Evolutionary conservation across 1,140 invertebrate genomes (phyloP).

Genomic region (Drusus annulatus): DNA sequence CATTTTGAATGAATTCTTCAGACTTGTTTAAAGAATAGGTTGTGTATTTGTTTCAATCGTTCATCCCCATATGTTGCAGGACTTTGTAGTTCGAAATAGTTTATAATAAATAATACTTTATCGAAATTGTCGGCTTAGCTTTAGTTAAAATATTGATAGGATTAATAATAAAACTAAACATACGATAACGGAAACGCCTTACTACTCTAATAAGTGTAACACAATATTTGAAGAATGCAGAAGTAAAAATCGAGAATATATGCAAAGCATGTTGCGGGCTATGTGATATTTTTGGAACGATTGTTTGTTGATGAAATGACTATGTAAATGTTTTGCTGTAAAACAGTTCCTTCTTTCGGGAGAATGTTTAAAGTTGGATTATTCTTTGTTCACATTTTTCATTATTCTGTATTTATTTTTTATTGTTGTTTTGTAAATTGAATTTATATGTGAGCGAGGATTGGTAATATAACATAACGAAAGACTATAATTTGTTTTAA

Average conservation of each 20-base stretch:
- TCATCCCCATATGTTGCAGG: not conserved
- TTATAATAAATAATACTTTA: not conserved
- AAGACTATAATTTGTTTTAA: too few relatives aligned
- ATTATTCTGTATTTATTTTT: slow-evolving; percentile 1
- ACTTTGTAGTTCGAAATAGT: too few relatives aligned
- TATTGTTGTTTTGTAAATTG: too few relatives aligned
- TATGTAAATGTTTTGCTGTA: not conserved
- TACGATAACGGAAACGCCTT: slow-evolving; percentile 30
- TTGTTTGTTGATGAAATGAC: slow-evolving; percentile 2
- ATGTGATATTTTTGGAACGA: slow-evolving; percentile 38
- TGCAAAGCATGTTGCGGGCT: slow-evolving; percentile 13
- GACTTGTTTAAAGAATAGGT: not conserved
- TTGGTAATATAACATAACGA: too few relatives aligned
- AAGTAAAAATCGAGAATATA: slow-evolving; percentile 18
- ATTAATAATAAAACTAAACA: not conserved
- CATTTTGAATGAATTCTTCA: not conserved
- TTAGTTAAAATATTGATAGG: not conserved
- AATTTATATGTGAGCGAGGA: too few relatives aligned
- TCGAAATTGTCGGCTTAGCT: slow-evolving; percentile 15
- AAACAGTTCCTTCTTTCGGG: not conserved
- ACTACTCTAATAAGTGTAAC: slow-evolving; percentile 29
- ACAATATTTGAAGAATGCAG: not conserved
- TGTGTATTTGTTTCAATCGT: slow-evolving; percentile 13
- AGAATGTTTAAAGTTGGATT: not conserved
- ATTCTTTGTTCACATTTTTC: not conserved